Evolutionary conservation across 1,140 invertebrate species (phyloP).

Genomic region (Aleiodes sp.): DNA sequence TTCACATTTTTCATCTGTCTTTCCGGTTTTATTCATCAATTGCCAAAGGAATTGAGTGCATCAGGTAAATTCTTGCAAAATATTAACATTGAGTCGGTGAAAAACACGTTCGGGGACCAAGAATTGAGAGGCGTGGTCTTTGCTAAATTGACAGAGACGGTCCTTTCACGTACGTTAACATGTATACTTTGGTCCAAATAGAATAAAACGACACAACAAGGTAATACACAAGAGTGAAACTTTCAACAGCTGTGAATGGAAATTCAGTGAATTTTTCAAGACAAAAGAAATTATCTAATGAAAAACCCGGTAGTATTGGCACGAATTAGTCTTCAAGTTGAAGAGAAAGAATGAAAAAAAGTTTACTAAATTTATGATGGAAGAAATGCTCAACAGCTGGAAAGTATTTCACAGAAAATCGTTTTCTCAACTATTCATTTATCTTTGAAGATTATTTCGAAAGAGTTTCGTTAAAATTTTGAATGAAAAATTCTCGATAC

Average conservation of each 20-base stretch:
- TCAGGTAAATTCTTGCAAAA: neutral
- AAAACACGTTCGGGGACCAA: neutral
- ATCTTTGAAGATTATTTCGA: too few relatives aligned
- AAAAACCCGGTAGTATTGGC: neutral
- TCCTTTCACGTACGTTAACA: neutral
- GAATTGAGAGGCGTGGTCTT: neutral
- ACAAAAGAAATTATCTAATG: too few relatives aligned
- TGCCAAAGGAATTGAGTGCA: too few relatives aligned
- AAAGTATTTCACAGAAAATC: neutral
- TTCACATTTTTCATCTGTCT: too few relatives aligned
- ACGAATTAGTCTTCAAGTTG: neutral
- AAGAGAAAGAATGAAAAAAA: neutral
- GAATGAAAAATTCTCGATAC: too few relatives aligned
- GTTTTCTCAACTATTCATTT: neutral
- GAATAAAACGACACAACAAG: too few relatives aligned
- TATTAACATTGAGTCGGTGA: neutral
- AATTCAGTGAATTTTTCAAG: too few relatives aligned
- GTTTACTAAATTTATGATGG: neutral
- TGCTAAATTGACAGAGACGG: slow-evolving; percentile 9
- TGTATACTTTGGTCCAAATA: neutral
- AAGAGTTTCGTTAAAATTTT: too few relatives aligned
- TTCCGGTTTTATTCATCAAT: too few relatives aligned
- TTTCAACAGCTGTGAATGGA: neutral
- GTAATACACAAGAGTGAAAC: neutral
- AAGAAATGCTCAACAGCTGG: neutral